Percentiles rank a stretch among this genome's conserved stretches.
Evolutionary conservation across 2,113 vertebrate species (phyloP).

Genomic region (Hemiscyllium ocellatum): DNA sequence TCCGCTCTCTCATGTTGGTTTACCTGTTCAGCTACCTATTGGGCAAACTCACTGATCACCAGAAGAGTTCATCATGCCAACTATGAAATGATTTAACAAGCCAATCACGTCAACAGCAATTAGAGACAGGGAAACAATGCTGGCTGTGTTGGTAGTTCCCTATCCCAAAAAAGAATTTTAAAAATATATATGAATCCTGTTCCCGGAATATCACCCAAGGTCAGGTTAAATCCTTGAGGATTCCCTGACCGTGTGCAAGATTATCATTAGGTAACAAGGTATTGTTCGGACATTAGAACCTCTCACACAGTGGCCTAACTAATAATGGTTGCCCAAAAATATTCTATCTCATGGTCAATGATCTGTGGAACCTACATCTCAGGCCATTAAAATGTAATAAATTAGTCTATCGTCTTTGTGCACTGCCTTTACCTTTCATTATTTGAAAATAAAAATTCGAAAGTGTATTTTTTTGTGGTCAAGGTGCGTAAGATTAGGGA

Average conservation of each 20-base stretch:
- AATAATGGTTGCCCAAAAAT: neutral
- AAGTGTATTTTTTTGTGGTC: no score
- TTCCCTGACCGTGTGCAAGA: neutral
- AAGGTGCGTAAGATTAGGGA: no score
- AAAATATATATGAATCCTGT: neutral
- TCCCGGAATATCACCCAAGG: neutral
- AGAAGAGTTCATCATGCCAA: neutral
- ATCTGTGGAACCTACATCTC: neutral
- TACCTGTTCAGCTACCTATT: neutral
- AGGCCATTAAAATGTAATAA: no score
- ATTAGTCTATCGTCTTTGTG: no score
- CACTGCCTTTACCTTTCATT: no score
- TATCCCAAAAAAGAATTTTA: no score
- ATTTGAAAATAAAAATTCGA: no score
- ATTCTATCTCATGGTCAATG: neutral
- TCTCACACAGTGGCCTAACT: neutral
- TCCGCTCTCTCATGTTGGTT: neutral
- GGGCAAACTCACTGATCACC: neutral
- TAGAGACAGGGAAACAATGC: no score
- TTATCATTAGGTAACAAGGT: neutral
- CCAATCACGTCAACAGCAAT: no score
- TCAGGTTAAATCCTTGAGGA: neutral
- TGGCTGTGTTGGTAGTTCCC: no score
- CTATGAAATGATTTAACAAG: no score
- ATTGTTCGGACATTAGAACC: neutral